phyloP scores from a whole-genome alignment of 2,113 vertebrate genomes.

The Cyprinodon tularosa region DNA sequence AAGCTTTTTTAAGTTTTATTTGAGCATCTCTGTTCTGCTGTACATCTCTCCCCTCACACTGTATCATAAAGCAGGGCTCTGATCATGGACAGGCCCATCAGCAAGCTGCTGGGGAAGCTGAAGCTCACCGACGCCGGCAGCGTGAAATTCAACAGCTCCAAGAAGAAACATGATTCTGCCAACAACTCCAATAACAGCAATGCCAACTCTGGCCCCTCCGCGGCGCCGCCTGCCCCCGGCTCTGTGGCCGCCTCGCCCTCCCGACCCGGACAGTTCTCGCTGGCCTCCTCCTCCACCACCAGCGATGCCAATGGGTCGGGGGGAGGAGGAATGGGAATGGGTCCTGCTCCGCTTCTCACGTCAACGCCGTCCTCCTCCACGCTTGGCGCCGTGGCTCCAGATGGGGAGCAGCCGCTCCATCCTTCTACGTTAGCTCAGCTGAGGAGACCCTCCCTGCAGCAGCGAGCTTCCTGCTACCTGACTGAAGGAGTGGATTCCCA shows the following conservation, averaged over 20 bases:
- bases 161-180: constrained; percentile 84
- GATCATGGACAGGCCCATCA: constrained; percentile 86
- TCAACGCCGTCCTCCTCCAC: constrained; percentile 46
- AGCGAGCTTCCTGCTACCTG: constrained; percentile 76
- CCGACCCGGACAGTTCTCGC: constrained; percentile 68
- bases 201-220: constrained; percentile 59
- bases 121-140: constrained; percentile 86
- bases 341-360: constrained; percentile 61
- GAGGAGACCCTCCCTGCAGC: constrained; percentile 75
- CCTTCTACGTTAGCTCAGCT: constrained; percentile 71
- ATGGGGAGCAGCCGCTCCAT: constrained; percentile 60
- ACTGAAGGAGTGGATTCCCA: constrained; percentile 71
- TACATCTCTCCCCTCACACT: constrained; percentile 50
- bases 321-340: constrained; percentile 64
- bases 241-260: constrained; percentile 58
- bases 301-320: constrained; percentile 65
- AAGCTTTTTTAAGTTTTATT: constrained; percentile 41
- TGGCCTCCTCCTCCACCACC: constrained; percentile 60
- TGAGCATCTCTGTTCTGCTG: constrained; percentile 51
- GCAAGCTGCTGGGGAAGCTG: constrained; percentile 85
- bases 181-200: constrained; percentile 80
- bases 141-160: constrained; percentile 84
- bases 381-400: constrained; percentile 47
- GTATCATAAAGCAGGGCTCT: constrained; percentile 46
- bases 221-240: constrained; percentile 45